Evolutionary conservation across 1,140 invertebrate genomes (phyloP), one percentile per base, ranked within the genome.

Genomic region (Phenacoccus solenopsis): DNA sequence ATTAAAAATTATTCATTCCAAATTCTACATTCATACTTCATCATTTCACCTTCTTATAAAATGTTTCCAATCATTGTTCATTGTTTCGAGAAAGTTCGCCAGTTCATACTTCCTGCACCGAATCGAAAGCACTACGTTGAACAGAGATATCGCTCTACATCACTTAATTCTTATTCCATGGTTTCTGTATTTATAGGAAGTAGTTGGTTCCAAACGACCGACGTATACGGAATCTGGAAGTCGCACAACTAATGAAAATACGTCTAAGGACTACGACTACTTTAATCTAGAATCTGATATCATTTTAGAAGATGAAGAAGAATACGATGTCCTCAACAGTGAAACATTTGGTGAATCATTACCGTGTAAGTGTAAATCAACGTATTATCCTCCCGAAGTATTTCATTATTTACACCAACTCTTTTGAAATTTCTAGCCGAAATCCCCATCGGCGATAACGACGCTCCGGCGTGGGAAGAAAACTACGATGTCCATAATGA

Each of bases 241-340:
- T n/a, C 16, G 38, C 20, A n/a, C 20, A 16, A 16, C 38, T n/a
- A 49, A n/a, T 49, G 16, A 49, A 49, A n/a, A 49, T n/a, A n/a
- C n/a, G n/a, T n/a, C n/a, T n/a, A 38, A 38, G n/a, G 32, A 38
- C 32, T 64, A 64, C 25, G 59, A 64, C 16, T 64, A 9, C 16
- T 64, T 64, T 25, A 64, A 24, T 22, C 4, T 10, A 9, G 59
- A 64, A 64, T 25, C 59, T 25, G 59, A 27, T 10, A 64, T 64
- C 25, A 64, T 64, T 25, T 64, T 64, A 25, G 59, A 64, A 64
- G 59, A 64, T 20, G 59, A 64, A 64, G 59, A 64, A 64, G 59
- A 64, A 25, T 64, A 64, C 20, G 59, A 64, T 64, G 21, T 64
- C 16, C 59, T 64, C 4, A 64, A 64, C 16, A 64, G 20, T 16